phyloP scores from a whole-genome alignment of 2,888 invertebrate genomes.

The Malthinus seriepunctatus region DNA sequence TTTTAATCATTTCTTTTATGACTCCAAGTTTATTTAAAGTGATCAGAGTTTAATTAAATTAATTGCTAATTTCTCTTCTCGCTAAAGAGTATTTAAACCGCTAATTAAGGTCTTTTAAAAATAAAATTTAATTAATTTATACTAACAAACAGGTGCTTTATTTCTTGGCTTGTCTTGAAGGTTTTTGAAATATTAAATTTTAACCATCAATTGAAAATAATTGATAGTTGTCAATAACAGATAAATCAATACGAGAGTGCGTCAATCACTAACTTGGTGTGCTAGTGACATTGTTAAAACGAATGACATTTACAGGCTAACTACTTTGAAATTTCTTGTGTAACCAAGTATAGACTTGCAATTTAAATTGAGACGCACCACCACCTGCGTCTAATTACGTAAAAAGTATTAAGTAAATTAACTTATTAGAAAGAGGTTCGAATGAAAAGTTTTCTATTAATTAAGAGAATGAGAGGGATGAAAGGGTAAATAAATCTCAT shows the following conservation, averaged over 20 bases:
- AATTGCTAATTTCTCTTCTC: background rate
- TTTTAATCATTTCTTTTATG: background rate
- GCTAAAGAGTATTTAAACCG: too few relatives aligned
- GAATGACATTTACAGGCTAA: background rate
- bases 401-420: too few relatives aligned
- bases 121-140: background rate
- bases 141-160: background rate
- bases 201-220: background rate
- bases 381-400: too few relatives aligned
- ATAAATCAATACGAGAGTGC: background rate
- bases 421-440: too few relatives aligned
- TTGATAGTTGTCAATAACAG: conserved; percentile 5
- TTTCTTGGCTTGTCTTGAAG: background rate
- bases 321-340: too few relatives aligned
- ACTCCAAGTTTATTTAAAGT: background rate
- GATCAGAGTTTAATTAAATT: background rate
- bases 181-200: background rate
- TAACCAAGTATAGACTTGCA: too few relatives aligned
- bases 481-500: too few relatives aligned
- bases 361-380: too few relatives aligned
- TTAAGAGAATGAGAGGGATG: too few relatives aligned
- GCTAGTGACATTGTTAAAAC: background rate
- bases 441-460: too few relatives aligned
- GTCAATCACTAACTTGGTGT: background rate
- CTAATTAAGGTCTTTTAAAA: too few relatives aligned